These are phyloP conservation scores for Neoascia interrupta DNA, from an alignment of 2,888 invertebrate species.

Conservation along the genomic window DNA sequence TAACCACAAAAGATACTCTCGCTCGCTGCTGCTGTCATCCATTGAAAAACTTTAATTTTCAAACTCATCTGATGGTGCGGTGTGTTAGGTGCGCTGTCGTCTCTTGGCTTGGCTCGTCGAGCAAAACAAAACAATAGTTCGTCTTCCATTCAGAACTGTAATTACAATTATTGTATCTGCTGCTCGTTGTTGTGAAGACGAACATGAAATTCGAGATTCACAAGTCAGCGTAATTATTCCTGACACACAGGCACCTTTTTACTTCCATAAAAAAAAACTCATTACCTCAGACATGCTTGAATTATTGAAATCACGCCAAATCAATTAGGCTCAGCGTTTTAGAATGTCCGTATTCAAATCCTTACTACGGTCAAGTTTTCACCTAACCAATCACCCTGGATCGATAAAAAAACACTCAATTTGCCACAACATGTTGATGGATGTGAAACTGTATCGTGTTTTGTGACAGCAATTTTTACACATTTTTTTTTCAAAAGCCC, in stretches of 20 bases:
- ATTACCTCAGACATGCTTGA: slow-evolving; percentile 1
- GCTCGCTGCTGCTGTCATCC: too few species aligned
- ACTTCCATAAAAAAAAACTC: not conserved
- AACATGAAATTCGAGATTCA: slow-evolving; percentile 8
- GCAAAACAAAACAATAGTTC: slow-evolving; percentile 2
- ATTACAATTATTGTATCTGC: slow-evolving; percentile 6
- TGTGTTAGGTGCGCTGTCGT: slow-evolving; percentile 9
- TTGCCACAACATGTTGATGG: slow-evolving; percentile 23
- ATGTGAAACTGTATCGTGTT: slow-evolving; percentile 14
- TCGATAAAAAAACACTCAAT: slow-evolving; percentile 19
- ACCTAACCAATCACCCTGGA: not conserved
- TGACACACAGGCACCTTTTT: slow-evolving; percentile 31
- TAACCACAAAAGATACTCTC: slow-evolving; percentile 48
- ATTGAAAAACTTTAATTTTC: slow-evolving; percentile 1
- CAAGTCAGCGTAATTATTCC: slow-evolving; percentile 9
- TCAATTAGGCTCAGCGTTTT: slow-evolving; percentile 32
- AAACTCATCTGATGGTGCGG: too few species aligned
- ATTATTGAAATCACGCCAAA: slow-evolving; percentile 61
- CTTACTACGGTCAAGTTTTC: slow-evolving; percentile 15
- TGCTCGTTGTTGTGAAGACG: not conserved
- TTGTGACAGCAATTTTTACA: not conserved
- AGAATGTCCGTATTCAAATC: too few species aligned
- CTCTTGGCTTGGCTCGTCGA: not conserved
- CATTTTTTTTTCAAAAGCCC: not conserved
- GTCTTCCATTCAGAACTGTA: not conserved